Evolutionary conservation across 2,888 invertebrate genomes (phyloP).

Genomic region (Eupithecia subfuscata): DNA sequence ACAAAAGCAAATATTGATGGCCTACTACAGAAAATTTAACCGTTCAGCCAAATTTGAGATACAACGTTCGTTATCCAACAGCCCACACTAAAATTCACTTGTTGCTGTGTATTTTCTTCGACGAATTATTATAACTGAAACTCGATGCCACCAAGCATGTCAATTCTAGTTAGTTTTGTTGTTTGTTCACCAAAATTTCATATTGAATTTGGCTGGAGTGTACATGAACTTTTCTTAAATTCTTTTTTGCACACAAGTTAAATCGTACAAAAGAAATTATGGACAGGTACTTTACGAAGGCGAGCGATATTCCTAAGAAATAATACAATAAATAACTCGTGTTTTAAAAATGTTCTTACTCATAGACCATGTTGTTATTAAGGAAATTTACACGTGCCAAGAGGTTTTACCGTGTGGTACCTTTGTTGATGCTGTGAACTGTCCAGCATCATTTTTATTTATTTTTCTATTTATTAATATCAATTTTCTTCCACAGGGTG

Average conservation of each 20-base stretch:
- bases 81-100: neutral
- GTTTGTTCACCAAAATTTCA: too few species aligned
- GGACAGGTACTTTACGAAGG: too few species aligned
- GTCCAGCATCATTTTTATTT: neutral
- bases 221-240: too few species aligned
- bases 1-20: neutral
- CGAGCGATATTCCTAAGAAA: too few species aligned
- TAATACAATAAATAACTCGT: neutral
- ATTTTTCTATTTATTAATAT: neutral
- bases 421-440: neutral
- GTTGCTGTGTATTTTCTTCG: neutral
- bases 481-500: constrained; percentile 63
- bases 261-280: too few species aligned
- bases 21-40: neutral
- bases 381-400: neutral
- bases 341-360: neutral
- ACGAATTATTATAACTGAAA: neutral
- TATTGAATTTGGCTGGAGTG: too few species aligned
- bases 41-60: neutral
- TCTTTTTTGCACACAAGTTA: too few species aligned
- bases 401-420: too few species aligned
- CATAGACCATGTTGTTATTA: neutral
- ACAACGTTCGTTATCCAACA: neutral
- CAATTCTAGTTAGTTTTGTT: too few species aligned
- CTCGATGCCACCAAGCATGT: too few species aligned